Evolutionary conservation across 2,113 vertebrate species (phyloP).

Genomic region (Gambusia holbrooki): DNA sequence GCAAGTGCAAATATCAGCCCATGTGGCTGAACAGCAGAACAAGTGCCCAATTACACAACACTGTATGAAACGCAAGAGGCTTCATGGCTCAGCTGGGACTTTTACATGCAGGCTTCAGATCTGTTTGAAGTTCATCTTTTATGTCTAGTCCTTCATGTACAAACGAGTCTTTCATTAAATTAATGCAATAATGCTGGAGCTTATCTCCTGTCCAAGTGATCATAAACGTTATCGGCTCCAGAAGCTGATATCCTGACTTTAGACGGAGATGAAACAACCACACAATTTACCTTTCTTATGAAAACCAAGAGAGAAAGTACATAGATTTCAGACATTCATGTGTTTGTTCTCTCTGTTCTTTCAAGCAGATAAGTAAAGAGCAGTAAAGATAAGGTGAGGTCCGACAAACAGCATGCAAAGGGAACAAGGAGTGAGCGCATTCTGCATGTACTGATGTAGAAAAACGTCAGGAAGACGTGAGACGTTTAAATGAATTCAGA

Average conservation of each 20-base stretch:
- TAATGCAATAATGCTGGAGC: constrained; percentile 11
- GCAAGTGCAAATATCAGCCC: constrained; percentile 43
- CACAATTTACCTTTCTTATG: not conserved
- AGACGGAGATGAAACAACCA: constrained; percentile 8
- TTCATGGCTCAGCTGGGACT: not conserved
- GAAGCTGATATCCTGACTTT: constrained; percentile 12
- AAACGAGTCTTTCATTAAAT: constrained; percentile 10
- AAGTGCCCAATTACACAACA: constrained; percentile 23
- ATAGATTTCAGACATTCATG: not conserved
- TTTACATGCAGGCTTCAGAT: constrained; percentile 1
- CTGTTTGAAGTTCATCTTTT: not conserved
- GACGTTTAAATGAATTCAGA: no score
- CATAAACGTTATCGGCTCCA: constrained; percentile 32
- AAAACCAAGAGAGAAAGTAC: not conserved
- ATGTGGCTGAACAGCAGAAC: constrained; percentile 13
- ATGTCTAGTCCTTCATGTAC: not conserved
- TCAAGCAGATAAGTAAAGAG: constrained; percentile 21
- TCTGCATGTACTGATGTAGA: not conserved
- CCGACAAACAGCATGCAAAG: not conserved
- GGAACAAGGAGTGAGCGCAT: no score
- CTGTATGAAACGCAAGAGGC: not conserved
- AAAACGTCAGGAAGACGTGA: no score
- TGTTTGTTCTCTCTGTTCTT: constrained; percentile 7
- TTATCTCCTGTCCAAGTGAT: constrained; percentile 29
- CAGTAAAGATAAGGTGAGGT: constrained; percentile 26